These are phyloP conservation scores for Anoplius nigerrimus DNA, from an alignment of 2,888 invertebrate genomes.

Conservation along the genomic window DNA sequence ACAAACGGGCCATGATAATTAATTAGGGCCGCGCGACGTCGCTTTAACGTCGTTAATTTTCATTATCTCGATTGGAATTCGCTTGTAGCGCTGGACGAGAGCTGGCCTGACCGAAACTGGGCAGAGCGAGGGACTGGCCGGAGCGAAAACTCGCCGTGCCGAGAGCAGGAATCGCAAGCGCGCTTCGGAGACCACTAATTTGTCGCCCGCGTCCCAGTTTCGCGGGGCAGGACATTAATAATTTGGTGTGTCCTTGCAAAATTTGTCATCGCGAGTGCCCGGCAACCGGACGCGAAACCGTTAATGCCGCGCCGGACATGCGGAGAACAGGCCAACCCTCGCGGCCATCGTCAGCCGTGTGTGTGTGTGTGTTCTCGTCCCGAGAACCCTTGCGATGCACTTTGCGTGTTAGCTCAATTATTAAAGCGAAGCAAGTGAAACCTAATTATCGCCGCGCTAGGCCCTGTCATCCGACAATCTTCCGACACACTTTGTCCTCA, in stretches of 20 bases:
- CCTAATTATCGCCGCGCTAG: conserved; percentile 48
- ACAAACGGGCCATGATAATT: conserved; percentile 48
- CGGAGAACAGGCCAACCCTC: neutral
- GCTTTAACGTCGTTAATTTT: conserved; percentile 58
- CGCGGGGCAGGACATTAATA: conserved; percentile 48
- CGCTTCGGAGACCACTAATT: conserved; percentile 49
- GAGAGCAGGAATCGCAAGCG: conserved; percentile 4
- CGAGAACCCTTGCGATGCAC: conserved; percentile 48
- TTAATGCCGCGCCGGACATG: conserved; percentile 26
- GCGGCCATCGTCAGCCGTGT: conserved; percentile 1
- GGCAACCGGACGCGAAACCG: conserved; percentile 15
- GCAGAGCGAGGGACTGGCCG: too few species aligned
- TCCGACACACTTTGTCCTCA: conserved; percentile 6
- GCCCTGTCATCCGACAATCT: neutral
- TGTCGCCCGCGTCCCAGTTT: conserved; percentile 29
- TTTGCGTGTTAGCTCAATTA: conserved; percentile 54
- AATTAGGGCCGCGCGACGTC: conserved; percentile 52
- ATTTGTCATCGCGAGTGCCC: conserved; percentile 43
- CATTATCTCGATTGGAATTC: conserved; percentile 59
- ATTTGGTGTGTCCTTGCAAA: conserved; percentile 48
- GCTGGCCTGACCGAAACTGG: neutral
- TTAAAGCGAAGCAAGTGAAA: conserved; percentile 54
- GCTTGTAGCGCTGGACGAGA: conserved; percentile 39
- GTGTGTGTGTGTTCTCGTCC: too few species aligned
- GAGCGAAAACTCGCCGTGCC: too few species aligned